Evolutionary conservation across 2,113 vertebrate species (phyloP).

Genomic region (Dolichallabes microphthalmus): DNA sequence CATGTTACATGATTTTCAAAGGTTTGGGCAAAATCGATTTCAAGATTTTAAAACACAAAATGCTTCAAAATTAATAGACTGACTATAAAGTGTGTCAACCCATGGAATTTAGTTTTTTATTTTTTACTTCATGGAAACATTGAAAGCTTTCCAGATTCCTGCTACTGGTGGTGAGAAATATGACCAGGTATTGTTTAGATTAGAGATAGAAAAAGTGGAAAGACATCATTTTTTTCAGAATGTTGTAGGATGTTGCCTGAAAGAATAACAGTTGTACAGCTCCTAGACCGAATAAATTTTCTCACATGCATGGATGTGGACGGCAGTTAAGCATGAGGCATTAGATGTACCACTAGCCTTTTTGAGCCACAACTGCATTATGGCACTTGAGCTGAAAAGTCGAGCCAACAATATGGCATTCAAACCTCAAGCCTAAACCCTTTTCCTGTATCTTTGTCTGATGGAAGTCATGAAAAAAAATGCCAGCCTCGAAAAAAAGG

Average conservation of each 20-base stretch:
- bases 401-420: background rate
- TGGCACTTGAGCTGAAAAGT: background rate
- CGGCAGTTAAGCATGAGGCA: constrained; percentile 6
- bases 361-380: background rate
- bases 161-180: constrained; percentile 30
- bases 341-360: background rate
- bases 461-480: constrained; percentile 51
- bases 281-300: background rate
- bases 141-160: background rate
- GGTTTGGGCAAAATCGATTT: background rate
- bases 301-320: constrained; percentile 3
- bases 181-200: constrained; percentile 32
- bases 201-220: background rate
- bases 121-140: constrained; percentile 23
- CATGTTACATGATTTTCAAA: background rate
- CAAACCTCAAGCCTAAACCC: background rate
- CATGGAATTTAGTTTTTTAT: background rate
- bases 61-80: background rate
- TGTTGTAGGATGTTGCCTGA: background rate
- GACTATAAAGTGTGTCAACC: background rate
- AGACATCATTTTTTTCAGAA: background rate
- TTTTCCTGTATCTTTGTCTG: constrained; percentile 25
- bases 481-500: constrained; percentile 46
- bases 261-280: constrained; percentile 12
- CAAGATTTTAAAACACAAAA: background rate